These are phyloP conservation scores for Drosophila suzukii DNA, from an alignment of 1,140 invertebrate genomes.

Conservation along the genomic window DNA sequence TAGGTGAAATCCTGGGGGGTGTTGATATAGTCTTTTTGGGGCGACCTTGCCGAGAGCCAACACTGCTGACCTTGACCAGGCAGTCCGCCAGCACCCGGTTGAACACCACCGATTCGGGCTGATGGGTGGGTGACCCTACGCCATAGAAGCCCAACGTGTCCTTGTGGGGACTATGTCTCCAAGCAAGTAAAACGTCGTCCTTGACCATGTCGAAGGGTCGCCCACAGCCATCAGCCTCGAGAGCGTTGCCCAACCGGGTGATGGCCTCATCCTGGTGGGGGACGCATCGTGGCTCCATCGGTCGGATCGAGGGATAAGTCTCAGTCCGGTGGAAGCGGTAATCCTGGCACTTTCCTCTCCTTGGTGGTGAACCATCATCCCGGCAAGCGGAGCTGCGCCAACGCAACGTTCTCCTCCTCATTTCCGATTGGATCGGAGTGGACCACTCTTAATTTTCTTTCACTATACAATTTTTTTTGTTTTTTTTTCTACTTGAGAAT, in stretches of 20 bases:
- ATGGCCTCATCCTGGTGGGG: constrained; percentile 2
- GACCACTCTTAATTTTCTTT: constrained; percentile 11
- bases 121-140: constrained; percentile 12
- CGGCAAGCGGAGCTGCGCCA: too few relatives aligned
- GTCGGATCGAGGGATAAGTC: constrained; percentile 37
- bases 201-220: constrained; percentile 11
- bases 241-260: constrained; percentile 14
- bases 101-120: constrained; percentile 42
- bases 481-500: not conserved
- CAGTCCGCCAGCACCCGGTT: constrained; percentile 25
- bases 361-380: not conserved
- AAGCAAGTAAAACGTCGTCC: constrained; percentile 37
- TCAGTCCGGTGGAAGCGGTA: constrained; percentile 19
- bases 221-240: constrained; percentile 27
- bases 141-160: constrained; percentile 54
- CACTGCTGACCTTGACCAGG: constrained; percentile 26
- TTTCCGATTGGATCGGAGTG: not conserved
- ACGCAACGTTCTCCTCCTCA: not conserved
- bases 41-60: not conserved
- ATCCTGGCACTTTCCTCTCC: not conserved
- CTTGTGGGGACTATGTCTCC: constrained; percentile 53
- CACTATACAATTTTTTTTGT: constrained; percentile 10
- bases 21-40: too few relatives aligned
- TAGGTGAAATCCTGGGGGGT: not conserved
- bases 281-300: constrained; percentile 24